Conservation (phyloP, 2,888 invertebrate genomes). For the Mantis religiosa region DNA sequence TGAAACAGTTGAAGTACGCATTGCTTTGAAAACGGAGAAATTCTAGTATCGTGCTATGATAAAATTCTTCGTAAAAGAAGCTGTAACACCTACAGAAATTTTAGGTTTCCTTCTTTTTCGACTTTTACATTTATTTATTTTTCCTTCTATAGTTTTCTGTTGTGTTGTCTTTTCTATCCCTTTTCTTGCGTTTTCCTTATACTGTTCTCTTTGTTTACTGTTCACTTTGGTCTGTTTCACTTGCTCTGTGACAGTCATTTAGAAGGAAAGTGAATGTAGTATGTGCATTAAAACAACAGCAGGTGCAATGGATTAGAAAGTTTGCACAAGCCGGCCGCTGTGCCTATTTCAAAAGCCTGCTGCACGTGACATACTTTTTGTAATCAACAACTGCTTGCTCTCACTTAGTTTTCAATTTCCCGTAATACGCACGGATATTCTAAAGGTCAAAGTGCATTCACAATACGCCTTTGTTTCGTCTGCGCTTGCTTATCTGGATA, state of each 20-base stretch:
- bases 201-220: no score
- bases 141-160: not conserved
- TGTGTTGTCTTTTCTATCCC: not conserved
- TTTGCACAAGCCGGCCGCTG: not conserved
- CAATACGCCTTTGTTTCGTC: not conserved
- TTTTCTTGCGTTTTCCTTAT: not conserved
- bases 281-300: not conserved
- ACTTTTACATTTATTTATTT: not conserved
- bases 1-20: no score
- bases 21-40: no score
- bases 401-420: no score
- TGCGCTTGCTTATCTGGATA: not conserved
- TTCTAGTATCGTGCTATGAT: no score
- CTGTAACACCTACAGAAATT: no score
- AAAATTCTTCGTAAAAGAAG: no score
- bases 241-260: not conserved
- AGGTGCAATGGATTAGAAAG: not conserved
- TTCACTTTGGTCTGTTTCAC: no score
- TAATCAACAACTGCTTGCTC: no score
- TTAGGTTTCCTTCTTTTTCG: not conserved
- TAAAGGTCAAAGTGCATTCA: no score
- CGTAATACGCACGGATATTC: no score
- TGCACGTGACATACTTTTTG: not conserved
- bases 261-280: not conserved
- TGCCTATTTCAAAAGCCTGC: not conserved